phyloP scores from a whole-genome alignment of 2,113 vertebrate species.

The Sciurus niger region DNA sequence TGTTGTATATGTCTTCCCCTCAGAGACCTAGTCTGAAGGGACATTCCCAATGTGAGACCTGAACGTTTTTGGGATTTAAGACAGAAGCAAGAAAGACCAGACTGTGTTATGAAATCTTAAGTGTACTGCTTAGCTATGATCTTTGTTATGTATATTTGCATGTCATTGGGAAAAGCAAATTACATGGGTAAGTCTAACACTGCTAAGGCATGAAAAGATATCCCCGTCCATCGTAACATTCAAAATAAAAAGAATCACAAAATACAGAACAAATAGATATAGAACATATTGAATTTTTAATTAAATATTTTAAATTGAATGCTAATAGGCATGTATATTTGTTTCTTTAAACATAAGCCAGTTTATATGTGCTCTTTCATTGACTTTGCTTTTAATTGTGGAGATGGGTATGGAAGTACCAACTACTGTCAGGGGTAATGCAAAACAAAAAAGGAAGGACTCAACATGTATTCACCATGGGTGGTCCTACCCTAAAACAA shows the following conservation, averaged over 20 bases:
- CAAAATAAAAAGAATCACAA: not conserved
- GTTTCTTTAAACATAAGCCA: not conserved
- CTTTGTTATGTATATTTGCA: not conserved
- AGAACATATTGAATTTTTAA: not conserved
- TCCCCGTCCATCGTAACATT: not conserved
- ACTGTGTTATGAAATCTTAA: not conserved
- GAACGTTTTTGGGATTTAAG: not conserved
- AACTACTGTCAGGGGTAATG: not conserved
- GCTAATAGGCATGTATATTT: not conserved
- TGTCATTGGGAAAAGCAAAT: not conserved
- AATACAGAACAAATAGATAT: not conserved
- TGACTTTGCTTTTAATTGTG: not conserved
- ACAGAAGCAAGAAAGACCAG: not conserved
- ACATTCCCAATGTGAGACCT: not conserved
- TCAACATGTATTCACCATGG: not conserved
- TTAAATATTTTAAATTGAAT: not conserved
- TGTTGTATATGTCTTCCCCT: not conserved
- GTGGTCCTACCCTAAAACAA: not conserved
- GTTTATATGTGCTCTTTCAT: not conserved
- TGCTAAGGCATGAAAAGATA: not conserved
- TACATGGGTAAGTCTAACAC: not conserved
- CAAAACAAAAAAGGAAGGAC: not conserved
- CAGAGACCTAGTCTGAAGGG: not conserved
- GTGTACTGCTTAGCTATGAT: not conserved
- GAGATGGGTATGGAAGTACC: not conserved